Conservation (phyloP, 2,888 invertebrate genomes). For the Deroplatys truncata region DNA sequence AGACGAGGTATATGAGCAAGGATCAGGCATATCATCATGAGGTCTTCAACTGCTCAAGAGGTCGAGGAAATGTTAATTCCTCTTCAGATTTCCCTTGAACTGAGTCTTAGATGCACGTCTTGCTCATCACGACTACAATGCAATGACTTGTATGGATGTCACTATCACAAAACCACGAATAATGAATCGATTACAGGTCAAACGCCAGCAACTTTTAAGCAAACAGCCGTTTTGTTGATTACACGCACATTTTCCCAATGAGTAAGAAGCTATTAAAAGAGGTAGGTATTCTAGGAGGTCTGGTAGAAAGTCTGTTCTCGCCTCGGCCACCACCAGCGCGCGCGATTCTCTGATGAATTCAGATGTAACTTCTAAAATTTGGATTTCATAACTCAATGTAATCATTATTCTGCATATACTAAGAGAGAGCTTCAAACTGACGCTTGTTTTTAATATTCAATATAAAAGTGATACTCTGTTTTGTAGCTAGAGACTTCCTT, state of each 20-base stretch:
- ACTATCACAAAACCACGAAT: background rate
- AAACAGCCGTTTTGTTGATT: background rate
- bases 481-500: too few relatives aligned
- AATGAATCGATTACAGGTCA: background rate
- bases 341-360: too few relatives aligned
- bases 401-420: too few relatives aligned
- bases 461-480: too few relatives aligned
- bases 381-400: too few relatives aligned
- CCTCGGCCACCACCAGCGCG: too few relatives aligned
- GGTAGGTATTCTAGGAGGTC: too few relatives aligned
- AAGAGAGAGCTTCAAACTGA: too few relatives aligned
- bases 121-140: background rate
- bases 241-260: background rate
- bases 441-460: too few relatives aligned
- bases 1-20: too few relatives aligned
- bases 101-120: background rate
- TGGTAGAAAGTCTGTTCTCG: too few relatives aligned
- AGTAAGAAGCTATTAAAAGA: background rate
- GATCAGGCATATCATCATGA: background rate
- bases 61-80: background rate
- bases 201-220: background rate
- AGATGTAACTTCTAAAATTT: too few relatives aligned
- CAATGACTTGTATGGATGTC: background rate
- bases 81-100: background rate
- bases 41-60: background rate